A percentile compares a stretch with the other conserved stretches of the same genome.
phyloP scores from a whole-genome alignment of 2,113 vertebrate species.

The Capreolus pygargus region DNA sequence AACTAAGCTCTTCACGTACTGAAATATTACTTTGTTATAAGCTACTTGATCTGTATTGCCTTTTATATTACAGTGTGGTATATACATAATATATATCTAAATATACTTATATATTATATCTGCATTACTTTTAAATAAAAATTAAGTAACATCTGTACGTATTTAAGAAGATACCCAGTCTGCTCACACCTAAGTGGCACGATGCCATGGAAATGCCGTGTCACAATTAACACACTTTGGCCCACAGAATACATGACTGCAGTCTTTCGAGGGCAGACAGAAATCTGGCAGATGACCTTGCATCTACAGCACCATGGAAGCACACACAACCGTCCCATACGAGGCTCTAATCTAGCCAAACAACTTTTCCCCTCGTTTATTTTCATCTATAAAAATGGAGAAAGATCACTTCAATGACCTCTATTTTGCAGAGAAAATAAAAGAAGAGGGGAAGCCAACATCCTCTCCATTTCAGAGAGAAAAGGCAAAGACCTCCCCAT shows the following conservation, averaged over 20 bases:
- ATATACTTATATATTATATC: not conserved
- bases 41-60: not conserved
- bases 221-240: not conserved
- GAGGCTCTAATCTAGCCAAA: slow-evolving; percentile 6
- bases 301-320: not conserved
- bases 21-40: not conserved
- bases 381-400: not conserved
- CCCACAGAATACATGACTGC: not conserved
- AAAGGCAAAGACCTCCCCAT: not conserved
- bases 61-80: not conserved
- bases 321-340: not conserved
- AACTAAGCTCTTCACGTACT: not conserved
- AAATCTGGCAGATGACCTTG: not conserved
- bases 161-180: not conserved
- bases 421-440: not conserved
- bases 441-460: not conserved
- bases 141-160: not conserved
- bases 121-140: not conserved
- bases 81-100: not conserved
- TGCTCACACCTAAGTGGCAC: not conserved
- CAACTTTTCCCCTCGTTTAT: not conserved
- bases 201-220: not conserved
- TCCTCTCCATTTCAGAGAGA: not conserved
- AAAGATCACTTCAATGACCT: slow-evolving; percentile 24
- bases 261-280: not conserved